Percentiles rank a stretch among this genome's conserved stretches.
These are phyloP conservation scores for Xestobium rufovillosum DNA, from an alignment of 2,888 invertebrate species.

Conservation along the genomic window DNA sequence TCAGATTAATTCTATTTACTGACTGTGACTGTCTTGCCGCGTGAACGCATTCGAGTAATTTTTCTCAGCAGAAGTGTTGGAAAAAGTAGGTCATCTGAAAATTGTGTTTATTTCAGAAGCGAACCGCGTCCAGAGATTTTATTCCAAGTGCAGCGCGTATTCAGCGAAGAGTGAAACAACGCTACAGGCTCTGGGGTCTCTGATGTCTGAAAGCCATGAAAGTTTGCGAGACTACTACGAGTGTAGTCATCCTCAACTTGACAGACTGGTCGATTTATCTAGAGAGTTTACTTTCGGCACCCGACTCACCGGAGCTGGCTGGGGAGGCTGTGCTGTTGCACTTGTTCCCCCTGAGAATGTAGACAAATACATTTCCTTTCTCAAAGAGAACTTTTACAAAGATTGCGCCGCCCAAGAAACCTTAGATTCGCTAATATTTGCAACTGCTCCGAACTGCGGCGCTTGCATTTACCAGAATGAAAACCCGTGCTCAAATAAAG, in stretches of 20 bases:
- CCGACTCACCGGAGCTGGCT: conserved; percentile 93
- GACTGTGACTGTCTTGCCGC: no score
- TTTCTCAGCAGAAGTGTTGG: no score
- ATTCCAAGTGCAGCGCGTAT: conserved; percentile 52
- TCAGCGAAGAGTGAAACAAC: conserved; percentile 39
- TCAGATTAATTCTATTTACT: no score
- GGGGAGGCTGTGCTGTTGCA: conserved; percentile 96
- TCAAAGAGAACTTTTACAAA: conserved; percentile 65
- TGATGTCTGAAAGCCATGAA: conserved; percentile 85
- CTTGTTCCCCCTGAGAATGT: conserved; percentile 62
- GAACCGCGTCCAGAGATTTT: conserved; percentile 71
- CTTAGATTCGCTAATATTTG: conserved; percentile 53
- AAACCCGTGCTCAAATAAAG: no score
- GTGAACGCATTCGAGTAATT: no score
- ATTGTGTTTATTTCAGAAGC: conserved; percentile 64
- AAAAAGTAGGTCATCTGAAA: no score
- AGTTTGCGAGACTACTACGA: conserved; percentile 83
- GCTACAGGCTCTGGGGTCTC: conserved; percentile 57
- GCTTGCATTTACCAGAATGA: conserved; percentile 56
- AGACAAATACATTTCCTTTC: conserved; percentile 56
- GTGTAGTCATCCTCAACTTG: conserved; percentile 85
- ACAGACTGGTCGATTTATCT: conserved; percentile 70
- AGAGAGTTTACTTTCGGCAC: conserved; percentile 59
- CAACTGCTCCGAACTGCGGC: conserved; percentile 63
- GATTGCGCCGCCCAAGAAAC: conserved; percentile 47